Base-by-base conservation (phyloP, 2,888 invertebrate species). In the Hyposoter didymator region DNA sequence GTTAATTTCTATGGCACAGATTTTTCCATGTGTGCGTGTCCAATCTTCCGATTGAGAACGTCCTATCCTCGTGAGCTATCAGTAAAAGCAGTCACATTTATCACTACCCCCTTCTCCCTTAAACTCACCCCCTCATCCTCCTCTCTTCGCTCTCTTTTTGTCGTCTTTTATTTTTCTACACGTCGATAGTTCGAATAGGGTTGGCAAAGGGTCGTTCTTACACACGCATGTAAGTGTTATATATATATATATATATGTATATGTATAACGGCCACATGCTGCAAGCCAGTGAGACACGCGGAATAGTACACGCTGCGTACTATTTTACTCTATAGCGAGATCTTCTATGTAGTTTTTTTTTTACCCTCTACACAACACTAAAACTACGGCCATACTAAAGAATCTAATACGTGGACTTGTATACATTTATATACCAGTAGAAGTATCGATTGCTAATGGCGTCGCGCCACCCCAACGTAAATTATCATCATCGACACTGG, bases 361-460 rank as follows among this genome's bases (percentile, higher is more conserved):
- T 35, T 59, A 43, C 55, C 43, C 43, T 28, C 69, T 69, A 32
- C 62, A 62, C 73, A 67, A 43, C 32, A 70, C 55, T 78, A 67
- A 82, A 45, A 76, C 78, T 78, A n/a, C 66, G 74, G 35, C 84
- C 52, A 47, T 70, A 79, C 66, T 66, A 75, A 80, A 76, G 83
- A 85, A 83, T 83, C 80, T 85, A 80, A 83, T 73, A 45, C 85
- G 73, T 74, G 74, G 80, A 74, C 17, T 75, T 64, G 49, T 69
- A 45, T 75, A 32, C 12, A 59, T n/a, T 8, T 45, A 70, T 70
- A 39, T 45, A 28, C 59, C 85, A 67, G 64, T 87, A 79, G 84
- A 88, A 87, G 89, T 92, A 92, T 92, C 91, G 92, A 92, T 92
- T 92, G 91, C 90, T 90, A 92, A 92, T 92, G 92, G 90, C 90